Base-by-base conservation (phyloP, 1,140 invertebrate species). In the Lepidotrigona ventralis region DNA sequence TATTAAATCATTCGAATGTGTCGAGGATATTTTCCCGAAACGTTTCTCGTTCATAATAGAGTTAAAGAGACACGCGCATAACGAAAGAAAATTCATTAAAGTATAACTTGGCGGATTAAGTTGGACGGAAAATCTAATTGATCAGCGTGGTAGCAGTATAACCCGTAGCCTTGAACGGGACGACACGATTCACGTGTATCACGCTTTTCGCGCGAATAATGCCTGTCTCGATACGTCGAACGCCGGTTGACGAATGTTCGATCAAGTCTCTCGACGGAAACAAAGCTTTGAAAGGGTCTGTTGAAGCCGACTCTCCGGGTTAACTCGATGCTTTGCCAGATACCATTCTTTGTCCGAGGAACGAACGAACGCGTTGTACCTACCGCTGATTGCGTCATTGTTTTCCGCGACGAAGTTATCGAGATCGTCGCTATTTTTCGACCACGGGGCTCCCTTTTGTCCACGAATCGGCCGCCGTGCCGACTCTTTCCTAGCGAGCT, bases 361-460 rank as follows among this genome's bases (percentile, higher is more conserved):
- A 23, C 60, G 71, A 74, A 75, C 60, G 71, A 39, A 46, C 39
- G 39, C 39, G 39, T 46, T n/a, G 58, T 54, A 46, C 39, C 0
- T 29, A 54, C 19, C 54, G 56, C 66, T 78, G 81, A 83, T 78
- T 83, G 74, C 58, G 74, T 58, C 81, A 83, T 83, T 83, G 81
- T 83, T 83, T 83, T 78, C 81, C 33, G 15, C 21, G 39, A 26
- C 17, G n/a, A 14, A 60, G 81, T 78, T 83, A 83, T 83, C 75
- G 75, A 68, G n/a, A 77, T 60, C n/a, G 26, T 54, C 46, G 46
- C 75, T 68, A 51, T 68, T 83, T 83, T 83, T 71, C 46, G 46
- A 8, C 54, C 46, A 75, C 2, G 26, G 29, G 39, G 39, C 46
- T 54, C 54, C 58, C 54, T 33, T 58, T 71, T 58, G 4, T 56